These are phyloP conservation scores for Rhopalosiphum nymphaeae DNA, from an alignment of 2,888 invertebrate species.

Conservation along the genomic window DNA sequence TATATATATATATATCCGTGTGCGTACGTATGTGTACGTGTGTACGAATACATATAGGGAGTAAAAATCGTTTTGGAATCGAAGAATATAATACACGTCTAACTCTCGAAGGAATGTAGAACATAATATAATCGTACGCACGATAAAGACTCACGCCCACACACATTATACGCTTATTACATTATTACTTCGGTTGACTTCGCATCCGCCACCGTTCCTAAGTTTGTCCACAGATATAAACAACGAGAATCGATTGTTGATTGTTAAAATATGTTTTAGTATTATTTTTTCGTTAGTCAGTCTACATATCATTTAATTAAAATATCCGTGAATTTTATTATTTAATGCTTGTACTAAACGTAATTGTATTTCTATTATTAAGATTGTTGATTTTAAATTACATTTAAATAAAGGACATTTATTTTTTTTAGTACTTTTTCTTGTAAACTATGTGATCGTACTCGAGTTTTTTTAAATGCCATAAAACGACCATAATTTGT, in stretches of 20 bases:
- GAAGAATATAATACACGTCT: conserved; percentile 42
- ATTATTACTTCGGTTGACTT: neutral
- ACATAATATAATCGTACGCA: conserved; percentile 15
- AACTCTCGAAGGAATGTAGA: conserved; percentile 5
- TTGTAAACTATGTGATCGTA: neutral
- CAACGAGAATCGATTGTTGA: neutral
- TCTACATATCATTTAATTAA: neutral
- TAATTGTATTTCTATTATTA: neutral
- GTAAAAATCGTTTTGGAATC: conserved; percentile 44
- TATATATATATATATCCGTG: neutral
- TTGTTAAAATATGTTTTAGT: neutral
- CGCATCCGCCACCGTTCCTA: neutral
- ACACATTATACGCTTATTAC: neutral
- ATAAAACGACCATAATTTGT: neutral
- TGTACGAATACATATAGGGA: neutral
- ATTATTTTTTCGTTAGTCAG: neutral
- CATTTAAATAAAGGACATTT: neutral
- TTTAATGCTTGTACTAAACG: neutral
- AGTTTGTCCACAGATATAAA: neutral
- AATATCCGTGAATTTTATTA: neutral
- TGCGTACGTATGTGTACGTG: neutral
- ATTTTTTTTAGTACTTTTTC: neutral
- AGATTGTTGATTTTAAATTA: neutral
- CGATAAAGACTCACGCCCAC: conserved; percentile 35
- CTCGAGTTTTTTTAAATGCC: neutral